Percentiles rank a stretch among this genome's conserved stretches.
Evolutionary conservation across 2,113 vertebrate species (phyloP).

Genomic region (Hippocampus barbouri): DNA sequence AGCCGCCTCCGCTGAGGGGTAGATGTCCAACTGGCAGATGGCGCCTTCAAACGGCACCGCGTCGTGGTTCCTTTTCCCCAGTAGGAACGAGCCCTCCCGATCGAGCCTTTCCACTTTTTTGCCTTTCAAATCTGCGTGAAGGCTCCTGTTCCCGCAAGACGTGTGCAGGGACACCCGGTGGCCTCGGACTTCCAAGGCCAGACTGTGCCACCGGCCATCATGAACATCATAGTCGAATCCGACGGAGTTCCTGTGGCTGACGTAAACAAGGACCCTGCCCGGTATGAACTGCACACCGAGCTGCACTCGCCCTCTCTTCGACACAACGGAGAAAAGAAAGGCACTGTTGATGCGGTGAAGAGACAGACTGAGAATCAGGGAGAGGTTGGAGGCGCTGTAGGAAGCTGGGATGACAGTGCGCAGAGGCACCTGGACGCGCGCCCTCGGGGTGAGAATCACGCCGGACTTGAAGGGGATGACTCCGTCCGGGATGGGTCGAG

Average conservation of each 20-base stretch:
- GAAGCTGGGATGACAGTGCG: constrained; percentile 72
- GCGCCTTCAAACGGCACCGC: constrained; percentile 91
- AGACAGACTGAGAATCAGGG: constrained; percentile 85
- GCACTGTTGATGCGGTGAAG: constrained; percentile 91
- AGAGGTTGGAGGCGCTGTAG: constrained; percentile 74
- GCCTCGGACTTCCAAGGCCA: constrained; percentile 82
- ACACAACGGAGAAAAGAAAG: constrained; percentile 85
- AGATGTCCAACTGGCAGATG: constrained; percentile 94
- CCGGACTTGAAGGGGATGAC: constrained; percentile 88
- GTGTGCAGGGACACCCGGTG: constrained; percentile 82
- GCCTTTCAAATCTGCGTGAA: constrained; percentile 78
- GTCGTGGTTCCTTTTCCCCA: constrained; percentile 86
- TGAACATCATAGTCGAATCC: constrained; percentile 90
- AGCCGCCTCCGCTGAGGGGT: constrained; percentile 90
- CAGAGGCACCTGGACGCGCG: constrained; percentile 79
- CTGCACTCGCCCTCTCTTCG: constrained; percentile 84
- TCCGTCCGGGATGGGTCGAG: constrained; percentile 70
- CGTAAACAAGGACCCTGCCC: constrained; percentile 79
- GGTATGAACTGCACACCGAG: constrained; percentile 88
- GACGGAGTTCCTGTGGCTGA: constrained; percentile 82
- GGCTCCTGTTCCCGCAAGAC: constrained; percentile 81
- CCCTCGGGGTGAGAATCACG: constrained; percentile 86
- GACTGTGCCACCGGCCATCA: constrained; percentile 88
- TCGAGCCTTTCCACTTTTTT: constrained; percentile 80
- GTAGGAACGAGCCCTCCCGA: constrained; percentile 84